Evolutionary conservation across 2,797 vertebrate genomes (phyloP).

Genomic region (Paguma larvata): DNA sequence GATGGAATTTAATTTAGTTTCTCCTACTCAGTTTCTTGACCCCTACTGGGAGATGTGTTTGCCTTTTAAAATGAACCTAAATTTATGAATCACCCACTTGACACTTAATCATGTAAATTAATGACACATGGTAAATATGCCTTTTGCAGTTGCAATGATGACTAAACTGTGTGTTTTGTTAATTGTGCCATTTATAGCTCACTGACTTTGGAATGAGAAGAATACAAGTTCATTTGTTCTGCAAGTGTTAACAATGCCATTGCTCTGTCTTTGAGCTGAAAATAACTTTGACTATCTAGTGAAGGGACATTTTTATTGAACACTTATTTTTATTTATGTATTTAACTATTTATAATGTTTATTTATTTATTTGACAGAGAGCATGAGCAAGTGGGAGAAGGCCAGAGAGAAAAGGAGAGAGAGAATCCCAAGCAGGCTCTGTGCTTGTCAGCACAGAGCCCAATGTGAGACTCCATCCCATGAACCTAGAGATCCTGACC

Average conservation of each 20-base stretch:
- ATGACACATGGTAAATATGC: conserved; percentile 82
- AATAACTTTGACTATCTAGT: conserved; percentile 14
- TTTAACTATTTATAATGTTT: no score
- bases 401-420: no score
- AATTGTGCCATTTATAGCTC: conserved; percentile 79
- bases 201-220: conserved; percentile 70
- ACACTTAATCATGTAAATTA: conserved; percentile 83
- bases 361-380: no score
- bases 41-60: conserved; percentile 65
- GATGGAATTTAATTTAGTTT: conserved; percentile 55
- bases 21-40: conserved; percentile 75
- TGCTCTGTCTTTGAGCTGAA: conserved; percentile 69
- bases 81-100: conserved; percentile 82
- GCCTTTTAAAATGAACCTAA: conserved; percentile 76
- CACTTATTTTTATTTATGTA: neutral
- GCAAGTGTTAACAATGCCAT: conserved; percentile 64
- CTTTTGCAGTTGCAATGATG: conserved; percentile 75
- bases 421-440: no score
- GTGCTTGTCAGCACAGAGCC: no score
- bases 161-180: conserved; percentile 79
- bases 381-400: no score
- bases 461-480: no score
- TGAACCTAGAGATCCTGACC: no score
- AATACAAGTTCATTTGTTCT: conserved; percentile 70
- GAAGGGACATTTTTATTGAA: conserved; percentile 6